Percentiles rank a stretch among this genome's conserved stretches.
phyloP scores from a whole-genome alignment of 2,113 vertebrate species.

The Entosphenus tridentatus region DNA sequence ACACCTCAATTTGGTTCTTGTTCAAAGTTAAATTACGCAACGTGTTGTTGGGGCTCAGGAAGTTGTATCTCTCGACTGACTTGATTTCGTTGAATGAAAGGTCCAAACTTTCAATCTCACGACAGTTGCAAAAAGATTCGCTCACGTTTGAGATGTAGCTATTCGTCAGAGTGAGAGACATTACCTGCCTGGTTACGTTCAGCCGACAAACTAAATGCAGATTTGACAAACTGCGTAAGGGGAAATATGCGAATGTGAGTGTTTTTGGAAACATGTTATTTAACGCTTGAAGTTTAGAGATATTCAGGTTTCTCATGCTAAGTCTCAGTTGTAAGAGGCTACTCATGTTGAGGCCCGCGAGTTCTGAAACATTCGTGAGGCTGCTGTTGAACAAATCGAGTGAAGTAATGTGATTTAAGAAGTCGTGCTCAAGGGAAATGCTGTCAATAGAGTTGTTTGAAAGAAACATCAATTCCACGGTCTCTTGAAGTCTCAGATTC shows the following conservation, averaged over 20 bases:
- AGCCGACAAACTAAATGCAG: not conserved
- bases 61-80: too few species aligned
- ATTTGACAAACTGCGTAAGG: not conserved
- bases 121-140: too few species aligned
- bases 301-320: not conserved
- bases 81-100: too few species aligned
- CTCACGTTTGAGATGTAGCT: too few species aligned
- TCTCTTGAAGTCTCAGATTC: conserved; percentile 3
- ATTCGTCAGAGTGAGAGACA: too few species aligned
- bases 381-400: conserved; percentile 7
- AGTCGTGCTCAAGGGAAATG: not conserved
- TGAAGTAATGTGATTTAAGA: not conserved
- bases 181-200: not conserved
- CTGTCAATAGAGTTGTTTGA: not conserved
- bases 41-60: too few species aligned
- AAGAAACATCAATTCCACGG: conserved; percentile 3
- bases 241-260: conserved; percentile 2
- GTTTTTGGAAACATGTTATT: not conserved
- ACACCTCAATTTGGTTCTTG: too few species aligned
- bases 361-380: not conserved
- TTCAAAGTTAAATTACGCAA: too few species aligned
- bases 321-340: conserved; percentile 2
- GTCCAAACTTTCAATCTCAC: too few species aligned
- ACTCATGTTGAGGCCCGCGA: not conserved
- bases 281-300: not conserved